phyloP scores from a whole-genome alignment of 2,888 invertebrate genomes.

The Polylopha cassiicola region DNA sequence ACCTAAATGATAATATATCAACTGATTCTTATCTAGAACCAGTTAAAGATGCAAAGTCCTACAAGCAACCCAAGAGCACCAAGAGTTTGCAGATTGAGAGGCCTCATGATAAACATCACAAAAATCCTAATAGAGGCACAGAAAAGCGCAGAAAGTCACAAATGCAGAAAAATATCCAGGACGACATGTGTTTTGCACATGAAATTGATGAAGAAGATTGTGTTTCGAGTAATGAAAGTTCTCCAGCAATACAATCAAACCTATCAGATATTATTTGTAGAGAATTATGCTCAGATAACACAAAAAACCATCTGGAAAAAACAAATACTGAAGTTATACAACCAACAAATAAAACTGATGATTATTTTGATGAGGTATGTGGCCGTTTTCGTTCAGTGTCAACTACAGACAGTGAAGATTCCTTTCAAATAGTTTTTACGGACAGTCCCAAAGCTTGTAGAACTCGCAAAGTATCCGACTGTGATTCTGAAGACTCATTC shows the following conservation, averaged over 20 bases:
- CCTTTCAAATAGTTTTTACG: constrained; percentile 66
- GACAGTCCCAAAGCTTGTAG: constrained; percentile 41
- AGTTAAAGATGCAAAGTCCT: constrained; percentile 14
- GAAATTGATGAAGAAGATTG: constrained; percentile 44
- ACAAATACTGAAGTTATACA: background rate
- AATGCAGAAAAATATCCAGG: constrained; percentile 41
- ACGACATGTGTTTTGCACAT: constrained; percentile 45
- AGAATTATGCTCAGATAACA: too few relatives aligned
- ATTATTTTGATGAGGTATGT: constrained; percentile 59
- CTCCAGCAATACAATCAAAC: constrained; percentile 27
- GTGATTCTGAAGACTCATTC: constrained; percentile 79
- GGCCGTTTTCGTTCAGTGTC: constrained; percentile 55
- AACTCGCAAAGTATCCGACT: constrained; percentile 56
- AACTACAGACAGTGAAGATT: constrained; percentile 55
- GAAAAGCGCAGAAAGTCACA: constrained; percentile 39
- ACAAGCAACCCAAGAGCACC: constrained; percentile 26
- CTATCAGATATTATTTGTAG: constrained; percentile 10
- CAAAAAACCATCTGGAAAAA: too few relatives aligned
- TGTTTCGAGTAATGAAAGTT: constrained; percentile 39
- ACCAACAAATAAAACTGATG: constrained; percentile 5
- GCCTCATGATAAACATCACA: constrained; percentile 40
- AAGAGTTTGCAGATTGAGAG: constrained; percentile 32
- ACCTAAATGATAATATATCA: constrained; percentile 23
- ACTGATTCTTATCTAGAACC: constrained; percentile 25
- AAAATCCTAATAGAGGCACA: constrained; percentile 38